Evolutionary conservation across 2,888 invertebrate species (phyloP), one percentile per base, ranked within the genome.

Genomic region (Pimpla rufipes): DNA sequence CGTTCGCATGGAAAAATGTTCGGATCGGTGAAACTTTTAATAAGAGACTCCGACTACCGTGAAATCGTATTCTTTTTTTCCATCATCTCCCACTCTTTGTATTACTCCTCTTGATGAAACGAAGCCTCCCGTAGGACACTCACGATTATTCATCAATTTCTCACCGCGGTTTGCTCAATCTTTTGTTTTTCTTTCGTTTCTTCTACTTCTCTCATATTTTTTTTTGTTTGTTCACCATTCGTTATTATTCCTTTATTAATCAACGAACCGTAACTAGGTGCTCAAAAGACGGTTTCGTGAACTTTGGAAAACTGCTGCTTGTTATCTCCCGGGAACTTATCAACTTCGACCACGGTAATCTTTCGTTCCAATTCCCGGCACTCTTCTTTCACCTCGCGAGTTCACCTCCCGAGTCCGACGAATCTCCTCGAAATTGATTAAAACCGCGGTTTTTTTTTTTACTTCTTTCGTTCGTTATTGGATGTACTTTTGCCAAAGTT

Each of bases 21-120:
- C 79, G 77, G 78, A 50, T 84, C 74, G 62, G 83, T 23, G n/a
- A 83, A 88, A 88, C 81, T 87, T 87, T 87, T 86, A 88, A 88
- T 76, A 83, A 86, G 85, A 87, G 82, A 78, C 81, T 73, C 80
- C 57, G 47, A 37, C 47, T 64, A 40, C 50, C 21, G 50, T 16
- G 50, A 76, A 71, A 71, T 76, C 35, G 57, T 73, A 68, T 47
- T 67, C 66, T 23, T 6, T 55, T 47, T 47, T 29, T 29, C 5
- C 29, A 3, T 29, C 5, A 2, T 29, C 29, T 29, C 8, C 45
- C 23, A 55, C 37, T 45, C 35, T 59, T 35, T 57, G 55, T 11
- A 29, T 29, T 23, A 3, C 57, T 3, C 57, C 16, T 23, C 45
- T 13, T 16, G 1, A 13, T 16, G 10, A 21, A 7, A 70, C 5